Base-by-base conservation (phyloP, 2,113 vertebrate species). In the Phoenicopterus ruber region DNA sequence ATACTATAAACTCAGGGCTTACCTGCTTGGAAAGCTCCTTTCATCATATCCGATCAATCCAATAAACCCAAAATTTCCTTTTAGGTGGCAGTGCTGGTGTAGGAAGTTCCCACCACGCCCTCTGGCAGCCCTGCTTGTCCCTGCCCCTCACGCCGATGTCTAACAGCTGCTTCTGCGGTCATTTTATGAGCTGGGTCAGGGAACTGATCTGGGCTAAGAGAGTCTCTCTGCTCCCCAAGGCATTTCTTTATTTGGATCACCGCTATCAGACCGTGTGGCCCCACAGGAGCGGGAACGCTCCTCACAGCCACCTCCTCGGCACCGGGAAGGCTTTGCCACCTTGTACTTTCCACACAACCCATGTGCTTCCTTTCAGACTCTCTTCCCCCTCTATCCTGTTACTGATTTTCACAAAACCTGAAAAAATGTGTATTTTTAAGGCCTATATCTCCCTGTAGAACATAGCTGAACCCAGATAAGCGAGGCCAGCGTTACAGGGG, bases 251-350 rank as follows among this genome's bases (percentile, higher is more conserved):
- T 74, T 81, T 77, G 63, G 46, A 92, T 81, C 34, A 16, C 34
- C 0, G 0, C 50, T 73, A 5, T 49, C 32, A 49, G 57, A 26
- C 10, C 1, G 0, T 1, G 1, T 0, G 1, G 83, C 17, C 54
- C 24, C 61, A 21, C 34, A 32, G 61, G 79, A 63, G 79, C 79
- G 6, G 44, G 34, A 59, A 54, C 0, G 0, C 71, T 61, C 46
- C 31, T 47, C 52, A 54, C 26, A 65, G 57, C 49, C 62, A 32
- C 50, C 73, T 72, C 66, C 32, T 80, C 1, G 0, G 49, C 44
- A 58, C 67, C n/a, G 20, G 34, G 49, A 65, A 49, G 34, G 40
- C 63, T 88, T 76, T 47, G 16, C 25, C 46, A 36, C 14, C 44
- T 70, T 38, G 31, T 38, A 59, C 49, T 22, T 84, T 25, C 34